These are phyloP conservation scores for Falco berigora DNA, from an alignment of 2,797 vertebrate species.

Conservation along the genomic window DNA sequence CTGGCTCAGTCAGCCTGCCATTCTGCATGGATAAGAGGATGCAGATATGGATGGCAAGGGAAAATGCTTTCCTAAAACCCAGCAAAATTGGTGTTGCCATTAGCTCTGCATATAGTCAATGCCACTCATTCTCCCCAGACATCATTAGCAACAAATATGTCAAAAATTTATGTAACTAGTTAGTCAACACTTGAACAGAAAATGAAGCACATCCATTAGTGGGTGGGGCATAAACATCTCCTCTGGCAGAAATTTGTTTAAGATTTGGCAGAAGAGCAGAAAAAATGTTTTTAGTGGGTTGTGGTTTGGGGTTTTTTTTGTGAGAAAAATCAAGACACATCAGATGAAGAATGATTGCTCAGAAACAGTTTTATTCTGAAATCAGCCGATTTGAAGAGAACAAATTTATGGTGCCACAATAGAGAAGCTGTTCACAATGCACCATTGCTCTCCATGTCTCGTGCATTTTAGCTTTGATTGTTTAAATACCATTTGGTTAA, in stretches of 20 bases:
- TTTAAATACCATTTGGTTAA: background rate
- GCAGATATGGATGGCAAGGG: background rate
- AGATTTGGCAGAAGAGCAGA: background rate
- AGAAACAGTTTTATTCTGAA: background rate
- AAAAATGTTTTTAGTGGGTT: background rate
- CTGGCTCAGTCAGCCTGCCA: background rate
- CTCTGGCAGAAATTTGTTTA: background rate
- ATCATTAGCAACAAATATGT: background rate
- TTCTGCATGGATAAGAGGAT: background rate
- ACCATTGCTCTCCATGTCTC: background rate
- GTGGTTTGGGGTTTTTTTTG: background rate
- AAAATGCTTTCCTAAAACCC: background rate
- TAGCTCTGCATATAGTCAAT: background rate
- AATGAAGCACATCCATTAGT: background rate
- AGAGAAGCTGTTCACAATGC: background rate
- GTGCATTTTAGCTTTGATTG: background rate
- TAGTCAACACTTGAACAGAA: background rate
- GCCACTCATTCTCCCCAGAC: background rate
- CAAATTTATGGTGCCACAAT: background rate
- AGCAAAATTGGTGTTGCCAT: background rate
- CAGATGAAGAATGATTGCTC: background rate
- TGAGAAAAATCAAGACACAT: background rate
- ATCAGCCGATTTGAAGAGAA: background rate
- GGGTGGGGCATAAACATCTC: background rate
- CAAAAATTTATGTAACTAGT: background rate